Base-by-base conservation (phyloP, 23 tunicate species). In the Clavelina lepadiformis region DNA sequence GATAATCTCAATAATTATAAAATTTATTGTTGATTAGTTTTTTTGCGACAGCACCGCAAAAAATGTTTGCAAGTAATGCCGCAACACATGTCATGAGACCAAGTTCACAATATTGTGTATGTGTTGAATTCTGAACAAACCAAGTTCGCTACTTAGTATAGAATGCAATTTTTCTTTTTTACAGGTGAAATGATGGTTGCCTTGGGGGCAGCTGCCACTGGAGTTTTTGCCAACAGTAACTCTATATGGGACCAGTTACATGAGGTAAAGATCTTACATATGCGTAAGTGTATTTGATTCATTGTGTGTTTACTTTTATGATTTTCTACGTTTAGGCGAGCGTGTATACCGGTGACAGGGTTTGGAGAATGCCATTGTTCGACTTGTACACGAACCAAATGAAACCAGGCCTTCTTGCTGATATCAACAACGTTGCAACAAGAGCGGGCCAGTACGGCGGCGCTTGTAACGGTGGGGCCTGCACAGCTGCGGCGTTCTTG, bases 361-460 rank as follows among this genome's bases (percentile, higher is more conserved):
- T 73, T 18, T 91, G 98, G 98, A 46, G 98, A 45, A 91, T 91
- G 98, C 98, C 98, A 8, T 46, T 77, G 13, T 91, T 59, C 56
- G 27, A 91, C 11, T 65, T 56, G n/a, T 82, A 83, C 55, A 45
- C 51, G 32, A 35, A 72, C 20, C 91, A 91, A 71, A 69, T 91
- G 36, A 67, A 65, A 35, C 98, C 98, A n/a, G 28, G 86, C 0
- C 86, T 64, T 25, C 67, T 72, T 8, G 98, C 98, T 5, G 92
- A 91, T 38, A 71, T 91, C 63, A 91, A 83, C 85, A 91, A 91
- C 51, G 64, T 85, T 28, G 98, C 92, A 19, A n/a, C n/a, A n/a
- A 72, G 53, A 38, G 98, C 74, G 27, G 81, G 82, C 5, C 68
- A 92, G 4, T 68, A 33, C 27, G 98, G 78, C 5, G n/a, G n/a